These are phyloP conservation scores for Griposia aprilina DNA, from an alignment of 2,888 invertebrate species.

Conservation along the genomic window DNA sequence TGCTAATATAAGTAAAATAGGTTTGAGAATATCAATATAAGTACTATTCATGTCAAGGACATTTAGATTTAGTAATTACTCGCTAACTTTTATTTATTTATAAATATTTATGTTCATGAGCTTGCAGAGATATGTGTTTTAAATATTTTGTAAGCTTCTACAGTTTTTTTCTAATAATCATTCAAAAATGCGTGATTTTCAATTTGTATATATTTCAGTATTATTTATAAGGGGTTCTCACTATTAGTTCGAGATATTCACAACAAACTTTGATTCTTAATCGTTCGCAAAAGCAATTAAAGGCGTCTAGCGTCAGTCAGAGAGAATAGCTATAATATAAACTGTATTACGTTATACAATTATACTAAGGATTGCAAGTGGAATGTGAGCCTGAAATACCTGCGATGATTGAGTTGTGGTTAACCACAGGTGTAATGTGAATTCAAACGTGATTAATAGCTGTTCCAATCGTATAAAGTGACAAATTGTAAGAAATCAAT, in stretches of 20 bases:
- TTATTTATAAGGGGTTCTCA: background rate
- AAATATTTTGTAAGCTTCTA: background rate
- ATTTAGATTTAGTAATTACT: background rate
- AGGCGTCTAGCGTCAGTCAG: background rate
- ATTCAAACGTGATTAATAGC: conserved; percentile 41
- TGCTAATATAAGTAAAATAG: conserved; percentile 47
- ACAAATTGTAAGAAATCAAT: conserved; percentile 1
- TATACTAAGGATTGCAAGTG: conserved; percentile 25
- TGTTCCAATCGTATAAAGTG: conserved; percentile 4
- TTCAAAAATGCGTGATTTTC: background rate
- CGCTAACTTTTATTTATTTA: conserved; percentile 24
- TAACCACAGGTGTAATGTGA: conserved; percentile 40
- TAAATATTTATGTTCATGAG: background rate
- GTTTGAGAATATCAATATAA: background rate
- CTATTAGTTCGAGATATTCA: background rate
- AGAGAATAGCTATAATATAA: background rate
- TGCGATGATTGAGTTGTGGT: conserved; percentile 51
- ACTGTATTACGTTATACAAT: conserved; percentile 36
- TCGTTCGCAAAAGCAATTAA: background rate
- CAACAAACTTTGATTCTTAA: background rate
- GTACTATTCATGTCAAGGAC: conserved; percentile 51
- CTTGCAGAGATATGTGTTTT: background rate
- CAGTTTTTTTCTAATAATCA: background rate
- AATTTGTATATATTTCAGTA: background rate
- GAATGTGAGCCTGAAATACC: conserved; percentile 48